Evolutionary conservation across 2,888 invertebrate species (phyloP).

Genomic region (Ennomos fuscantarius): DNA sequence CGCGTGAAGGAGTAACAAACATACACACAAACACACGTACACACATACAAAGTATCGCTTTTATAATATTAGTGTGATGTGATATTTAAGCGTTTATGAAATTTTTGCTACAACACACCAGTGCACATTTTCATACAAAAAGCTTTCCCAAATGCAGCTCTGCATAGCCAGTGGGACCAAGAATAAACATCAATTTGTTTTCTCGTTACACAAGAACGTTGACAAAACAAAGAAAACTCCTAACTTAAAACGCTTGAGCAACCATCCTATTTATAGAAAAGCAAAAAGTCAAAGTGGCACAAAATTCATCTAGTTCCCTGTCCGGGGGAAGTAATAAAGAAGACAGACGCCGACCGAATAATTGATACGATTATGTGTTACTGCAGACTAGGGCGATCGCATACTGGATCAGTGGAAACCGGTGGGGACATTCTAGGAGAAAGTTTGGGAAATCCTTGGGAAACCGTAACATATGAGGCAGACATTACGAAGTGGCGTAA

Average conservation of each 20-base stretch:
- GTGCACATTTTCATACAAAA: too few species aligned
- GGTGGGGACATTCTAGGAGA: conserved; percentile 5
- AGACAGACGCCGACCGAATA: conserved; percentile 79
- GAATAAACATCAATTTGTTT: neutral
- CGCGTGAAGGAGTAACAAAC: too few species aligned
- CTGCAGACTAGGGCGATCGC: conserved; percentile 48
- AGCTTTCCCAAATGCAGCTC: too few species aligned
- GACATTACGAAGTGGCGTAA: too few species aligned
- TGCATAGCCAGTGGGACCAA: too few species aligned
- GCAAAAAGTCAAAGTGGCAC: conserved; percentile 56
- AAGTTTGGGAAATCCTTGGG: conserved; percentile 12
- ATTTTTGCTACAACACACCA: too few species aligned
- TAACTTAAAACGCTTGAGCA: conserved; percentile 25
- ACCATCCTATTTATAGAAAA: conserved; percentile 31
- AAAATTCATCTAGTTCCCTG: conserved; percentile 59
- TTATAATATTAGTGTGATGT: too few species aligned
- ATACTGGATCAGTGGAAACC: conserved; percentile 33
- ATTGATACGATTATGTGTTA: conserved; percentile 80
- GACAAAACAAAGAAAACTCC: conserved; percentile 18
- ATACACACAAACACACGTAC: too few species aligned
- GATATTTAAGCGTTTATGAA: neutral
- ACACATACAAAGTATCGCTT: too few species aligned
- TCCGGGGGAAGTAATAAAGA: conserved; percentile 75
- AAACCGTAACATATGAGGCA: conserved; percentile 1
- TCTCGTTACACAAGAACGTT: neutral